A percentile compares a stretch with the other conserved stretches of the same genome.
These are phyloP conservation scores for Neocrepidodera transversa DNA, from an alignment of 2,888 invertebrate genomes.

Conservation along the genomic window DNA sequence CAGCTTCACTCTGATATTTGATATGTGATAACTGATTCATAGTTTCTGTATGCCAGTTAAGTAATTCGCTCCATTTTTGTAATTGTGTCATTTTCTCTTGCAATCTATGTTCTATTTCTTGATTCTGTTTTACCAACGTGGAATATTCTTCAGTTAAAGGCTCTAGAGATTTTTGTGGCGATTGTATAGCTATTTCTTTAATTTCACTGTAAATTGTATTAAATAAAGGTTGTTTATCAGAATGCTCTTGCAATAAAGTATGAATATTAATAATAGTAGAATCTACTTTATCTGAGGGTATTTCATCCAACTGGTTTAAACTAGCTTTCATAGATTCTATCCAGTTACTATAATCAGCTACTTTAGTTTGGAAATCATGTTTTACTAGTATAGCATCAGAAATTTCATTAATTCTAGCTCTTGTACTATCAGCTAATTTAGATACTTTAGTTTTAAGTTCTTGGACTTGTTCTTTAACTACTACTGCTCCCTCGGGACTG, in stretches of 20 bases:
- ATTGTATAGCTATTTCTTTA: conserved; percentile 74
- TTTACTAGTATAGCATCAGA: conserved; percentile 82
- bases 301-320: conserved; percentile 79
- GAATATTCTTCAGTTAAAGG: conserved; percentile 78
- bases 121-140: conserved; percentile 77
- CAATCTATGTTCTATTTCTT: conserved; percentile 76
- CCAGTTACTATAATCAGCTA: conserved; percentile 82
- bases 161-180: conserved; percentile 77
- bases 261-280: conserved; percentile 80
- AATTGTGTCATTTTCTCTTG: conserved; percentile 76
- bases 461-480: conserved; percentile 75
- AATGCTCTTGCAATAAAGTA: conserved; percentile 82
- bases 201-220: conserved; percentile 83
- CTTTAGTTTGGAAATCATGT: conserved; percentile 83
- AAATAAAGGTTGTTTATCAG: conserved; percentile 81
- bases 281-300: conserved; percentile 83
- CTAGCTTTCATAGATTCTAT: conserved; percentile 76
- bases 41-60: conserved; percentile 82
- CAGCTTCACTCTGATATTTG: conserved; percentile 80
- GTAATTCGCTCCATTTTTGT: conserved; percentile 83
- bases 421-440: conserved; percentile 77
- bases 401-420: conserved; percentile 78
- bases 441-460: conserved; percentile 78
- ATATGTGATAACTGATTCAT: conserved; percentile 80
- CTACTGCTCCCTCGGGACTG: conserved; percentile 77